Evolutionary conservation across 1,140 invertebrate genomes (phyloP).

Genomic region (Drosophila sechellia): DNA sequence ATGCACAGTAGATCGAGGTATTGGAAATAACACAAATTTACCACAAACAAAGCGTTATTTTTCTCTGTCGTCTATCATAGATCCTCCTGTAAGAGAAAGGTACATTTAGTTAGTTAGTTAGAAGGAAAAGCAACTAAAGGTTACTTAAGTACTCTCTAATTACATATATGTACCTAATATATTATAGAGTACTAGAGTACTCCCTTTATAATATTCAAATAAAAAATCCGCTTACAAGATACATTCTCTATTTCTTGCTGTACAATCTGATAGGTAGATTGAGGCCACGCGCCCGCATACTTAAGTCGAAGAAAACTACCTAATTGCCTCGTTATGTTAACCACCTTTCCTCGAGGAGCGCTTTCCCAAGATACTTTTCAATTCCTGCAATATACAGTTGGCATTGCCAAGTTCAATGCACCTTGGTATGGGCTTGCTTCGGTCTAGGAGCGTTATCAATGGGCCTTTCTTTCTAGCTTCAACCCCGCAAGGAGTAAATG

Average conservation of each 20-base stretch:
- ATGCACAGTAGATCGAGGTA: slow-evolving; percentile 48
- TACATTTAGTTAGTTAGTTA: slow-evolving; percentile 1
- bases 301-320: slow-evolving; percentile 9
- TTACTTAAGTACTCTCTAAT: not conserved
- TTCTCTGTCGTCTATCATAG: slow-evolving; percentile 84
- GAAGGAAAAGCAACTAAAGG: too few species aligned
- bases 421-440: slow-evolving; percentile 22
- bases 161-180: too few species aligned
- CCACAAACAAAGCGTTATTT: slow-evolving; percentile 84
- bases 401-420: slow-evolving; percentile 70
- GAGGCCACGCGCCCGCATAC: slow-evolving; percentile 26
- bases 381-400: slow-evolving; percentile 11
- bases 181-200: too few species aligned
- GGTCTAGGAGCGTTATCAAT: slow-evolving; percentile 46
- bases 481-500: slow-evolving; percentile 50
- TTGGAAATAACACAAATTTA: slow-evolving; percentile 56
- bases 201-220: not conserved
- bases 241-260: not conserved
- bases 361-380: slow-evolving; percentile 16
- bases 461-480: slow-evolving; percentile 37
- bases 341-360: slow-evolving; percentile 10
- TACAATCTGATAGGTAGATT: not conserved
- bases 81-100: slow-evolving; percentile 69
- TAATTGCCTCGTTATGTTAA: slow-evolving; percentile 30
- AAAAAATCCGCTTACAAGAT: too few species aligned